phyloP scores from a whole-genome alignment of 2,888 invertebrate genomes.

The Spialia ferax region DNA sequence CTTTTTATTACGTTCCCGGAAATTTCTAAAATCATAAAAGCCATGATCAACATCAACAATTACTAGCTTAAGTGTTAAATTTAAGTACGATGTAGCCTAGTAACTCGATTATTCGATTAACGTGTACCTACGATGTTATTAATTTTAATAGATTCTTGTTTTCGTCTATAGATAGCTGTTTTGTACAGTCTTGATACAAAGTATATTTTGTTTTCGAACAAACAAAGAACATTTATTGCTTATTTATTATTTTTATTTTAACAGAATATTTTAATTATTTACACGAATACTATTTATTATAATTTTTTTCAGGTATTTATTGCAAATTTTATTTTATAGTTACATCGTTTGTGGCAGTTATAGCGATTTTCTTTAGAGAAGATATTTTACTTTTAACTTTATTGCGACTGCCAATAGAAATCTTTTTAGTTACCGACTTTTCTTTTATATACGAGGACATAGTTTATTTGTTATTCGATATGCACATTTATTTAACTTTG shows the following conservation, averaged over 20 bases:
- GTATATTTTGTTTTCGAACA: slow-evolving; percentile 76
- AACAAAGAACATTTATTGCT: slow-evolving; percentile 71
- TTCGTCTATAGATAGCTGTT: slow-evolving; percentile 62
- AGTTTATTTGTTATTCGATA: slow-evolving; percentile 58
- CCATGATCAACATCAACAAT: slow-evolving; percentile 75
- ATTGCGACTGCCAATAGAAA: slow-evolving; percentile 75
- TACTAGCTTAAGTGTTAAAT: slow-evolving; percentile 71
- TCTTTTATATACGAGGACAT: slow-evolving; percentile 76
- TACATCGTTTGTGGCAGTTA: slow-evolving; percentile 73
- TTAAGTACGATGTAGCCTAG: slow-evolving; percentile 75
- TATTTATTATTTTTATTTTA: slow-evolving; percentile 62
- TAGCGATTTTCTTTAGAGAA: slow-evolving; percentile 62
- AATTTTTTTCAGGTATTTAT: slow-evolving; percentile 68
- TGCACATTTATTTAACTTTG: slow-evolving; percentile 58
- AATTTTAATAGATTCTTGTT: slow-evolving; percentile 67
- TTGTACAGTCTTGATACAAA: slow-evolving; percentile 76
- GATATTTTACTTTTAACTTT: slow-evolving; percentile 63
- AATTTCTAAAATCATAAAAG: slow-evolving; percentile 75
- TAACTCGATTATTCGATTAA: slow-evolving; percentile 67
- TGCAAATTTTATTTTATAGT: slow-evolving; percentile 68
- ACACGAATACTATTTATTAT: too few relatives aligned
- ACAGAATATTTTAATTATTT: slow-evolving; percentile 70
- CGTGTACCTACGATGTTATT: slow-evolving; percentile 77
- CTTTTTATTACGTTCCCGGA: slow-evolving; percentile 52
- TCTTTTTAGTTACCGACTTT: slow-evolving; percentile 80